Base-by-base conservation (phyloP, 1,140 invertebrate genomes). In the Bombus sibiricus region DNA sequence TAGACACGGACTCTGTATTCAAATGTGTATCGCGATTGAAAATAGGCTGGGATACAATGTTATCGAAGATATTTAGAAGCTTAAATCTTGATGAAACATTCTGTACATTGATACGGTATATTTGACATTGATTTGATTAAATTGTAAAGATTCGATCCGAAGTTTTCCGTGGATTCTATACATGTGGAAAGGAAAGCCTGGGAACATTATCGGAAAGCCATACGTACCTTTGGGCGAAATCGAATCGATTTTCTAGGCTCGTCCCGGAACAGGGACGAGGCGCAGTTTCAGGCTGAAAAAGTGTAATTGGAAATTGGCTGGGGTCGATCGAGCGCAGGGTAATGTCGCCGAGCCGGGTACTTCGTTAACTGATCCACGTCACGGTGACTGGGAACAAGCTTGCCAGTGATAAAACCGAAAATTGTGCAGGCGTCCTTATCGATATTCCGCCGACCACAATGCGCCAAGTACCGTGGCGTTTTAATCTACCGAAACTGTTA, bases 341-440 rank as follows among this genome's bases (percentile, higher is more conserved):
- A 78, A 84, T 62, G 69, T 84, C 75, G 74, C 71, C 37, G 74
- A 77, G 15, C 22, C 8, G 37, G 37, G 15, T 62, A 62, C 82
- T 78, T 84, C 82, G 82, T 84, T 84, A 84, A 79, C 82, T n/a
- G 82, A 71, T 78, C 82, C 75, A 25, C 75, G 75, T 79, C 76
- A 84, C 76, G n/a, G 75, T 84, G 76, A 62, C 47, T 28, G 76
- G 53, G 66, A 72, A 79, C 83, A 79, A 84, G 76, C 32, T 79
- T 57, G 64, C 53, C 53, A 41, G 39, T 32, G 81, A 76, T 83
- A 76, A 83, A 76, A 83, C 73, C 62, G 81, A 77, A 75, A 77
- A 83, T 83, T 62, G 69, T 75, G 43, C 81, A 28, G 62, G 25
- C 62, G 74, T 68, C 59, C 73, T 77, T 83, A 83, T 83, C 73